A percentile compares a stretch with the other conserved stretches of the same genome.
Conservation (phyloP, 1,140 invertebrate species). For the Cotesia vestalis region DNA sequence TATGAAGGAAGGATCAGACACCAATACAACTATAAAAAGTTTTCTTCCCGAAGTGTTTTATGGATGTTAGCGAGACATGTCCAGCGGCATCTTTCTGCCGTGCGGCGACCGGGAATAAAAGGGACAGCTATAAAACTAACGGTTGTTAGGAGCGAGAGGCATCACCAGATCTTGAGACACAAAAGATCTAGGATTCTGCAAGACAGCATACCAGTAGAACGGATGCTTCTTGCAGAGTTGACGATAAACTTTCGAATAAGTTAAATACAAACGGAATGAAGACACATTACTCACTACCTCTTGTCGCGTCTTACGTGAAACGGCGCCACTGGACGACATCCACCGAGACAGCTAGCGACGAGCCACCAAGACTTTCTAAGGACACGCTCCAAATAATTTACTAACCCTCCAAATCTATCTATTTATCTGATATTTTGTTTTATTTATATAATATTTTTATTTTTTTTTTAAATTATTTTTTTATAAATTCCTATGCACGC, state of each 20-base stretch:
- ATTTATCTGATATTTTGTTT: too few species aligned
- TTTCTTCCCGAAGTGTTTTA: conserved; percentile 33
- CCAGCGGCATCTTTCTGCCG: conserved; percentile 19
- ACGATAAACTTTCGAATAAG: conserved; percentile 40
- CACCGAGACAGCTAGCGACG: conserved; percentile 7
- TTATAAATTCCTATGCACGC: too few species aligned
- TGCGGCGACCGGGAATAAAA: conserved; percentile 10
- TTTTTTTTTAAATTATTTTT: too few species aligned
- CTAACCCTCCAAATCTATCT: too few species aligned
- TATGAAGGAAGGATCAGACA: neutral
- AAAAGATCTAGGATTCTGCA: neutral
- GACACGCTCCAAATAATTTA: neutral
- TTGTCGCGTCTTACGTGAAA: conserved; percentile 25
- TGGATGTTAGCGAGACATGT: conserved; percentile 30
- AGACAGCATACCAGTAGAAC: conserved; percentile 20
- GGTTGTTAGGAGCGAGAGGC: neutral
- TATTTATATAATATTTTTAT: too few species aligned
- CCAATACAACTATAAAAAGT: conserved; percentile 23
- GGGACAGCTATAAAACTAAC: conserved; percentile 16
- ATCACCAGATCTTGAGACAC: neutral
- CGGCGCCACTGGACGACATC: conserved; percentile 27
- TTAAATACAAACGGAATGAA: conserved; percentile 42
- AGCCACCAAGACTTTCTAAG: neutral
- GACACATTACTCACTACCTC: conserved; percentile 39
- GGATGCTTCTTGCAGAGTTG: conserved; percentile 39